phyloP scores from a whole-genome alignment of 2,888 invertebrate genomes.

The Drosophila suboccidentalis region DNA sequence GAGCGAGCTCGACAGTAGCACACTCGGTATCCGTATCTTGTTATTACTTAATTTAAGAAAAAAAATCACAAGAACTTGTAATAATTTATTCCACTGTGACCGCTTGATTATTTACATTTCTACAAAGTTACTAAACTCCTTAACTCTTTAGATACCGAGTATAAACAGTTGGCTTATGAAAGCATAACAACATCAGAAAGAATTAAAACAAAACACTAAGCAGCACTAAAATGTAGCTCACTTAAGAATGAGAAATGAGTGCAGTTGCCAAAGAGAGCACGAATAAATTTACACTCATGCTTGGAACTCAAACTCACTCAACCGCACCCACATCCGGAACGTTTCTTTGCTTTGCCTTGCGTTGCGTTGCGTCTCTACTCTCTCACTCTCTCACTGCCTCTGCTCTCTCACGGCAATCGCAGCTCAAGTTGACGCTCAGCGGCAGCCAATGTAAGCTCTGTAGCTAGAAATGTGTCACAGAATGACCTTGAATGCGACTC shows the following conservation, averaged over 20 bases:
- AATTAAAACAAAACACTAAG: slow-evolving; percentile 22
- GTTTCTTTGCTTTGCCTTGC: not conserved
- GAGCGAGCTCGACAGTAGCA: not conserved
- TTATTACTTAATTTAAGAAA: no score
- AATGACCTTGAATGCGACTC: slow-evolving; percentile 74
- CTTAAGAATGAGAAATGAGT: slow-evolving; percentile 35
- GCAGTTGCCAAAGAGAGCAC: slow-evolving; percentile 27
- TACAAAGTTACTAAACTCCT: not conserved
- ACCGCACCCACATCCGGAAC: slow-evolving; percentile 67
- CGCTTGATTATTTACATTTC: no score
- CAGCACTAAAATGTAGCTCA: slow-evolving; percentile 31
- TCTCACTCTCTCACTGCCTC: not conserved
- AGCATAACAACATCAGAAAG: slow-evolving; percentile 13
- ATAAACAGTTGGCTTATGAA: slow-evolving; percentile 18
- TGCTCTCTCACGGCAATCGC: slow-evolving; percentile 26
- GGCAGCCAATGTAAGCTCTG: slow-evolving; percentile 58
- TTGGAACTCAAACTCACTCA: slow-evolving; percentile 62
- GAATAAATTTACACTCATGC: slow-evolving; percentile 33
- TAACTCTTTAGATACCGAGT: no score
- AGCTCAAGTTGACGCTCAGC: slow-evolving; percentile 28
- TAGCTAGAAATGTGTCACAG: slow-evolving; percentile 75
- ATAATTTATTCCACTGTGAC: no score
- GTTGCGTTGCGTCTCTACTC: not conserved
- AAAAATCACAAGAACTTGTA: no score
- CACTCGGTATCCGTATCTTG: not conserved